Evolutionary conservation across 2,888 invertebrate species (phyloP), one percentile per base, ranked within the genome.

Genomic region (Microctonus brassicae): DNA sequence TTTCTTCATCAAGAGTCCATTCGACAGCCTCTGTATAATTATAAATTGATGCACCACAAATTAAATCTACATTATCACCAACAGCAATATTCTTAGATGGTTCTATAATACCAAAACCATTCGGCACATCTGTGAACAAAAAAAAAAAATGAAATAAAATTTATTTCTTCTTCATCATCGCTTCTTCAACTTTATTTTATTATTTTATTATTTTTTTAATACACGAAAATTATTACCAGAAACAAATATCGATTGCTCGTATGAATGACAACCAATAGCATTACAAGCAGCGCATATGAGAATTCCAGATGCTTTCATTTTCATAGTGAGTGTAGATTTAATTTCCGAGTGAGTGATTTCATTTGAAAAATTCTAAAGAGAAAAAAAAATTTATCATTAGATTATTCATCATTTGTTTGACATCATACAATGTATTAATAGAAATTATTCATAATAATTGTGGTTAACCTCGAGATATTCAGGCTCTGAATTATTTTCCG

Each of bases 11-110:
- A 47, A 81, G 7, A 47, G 6, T 86, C 93, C 93, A 93, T 17
- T 83, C 77, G 1, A 92, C 82, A 11, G 88, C 79, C 2, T 87
- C 82, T 0, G 89, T 88, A 73, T 86, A 88, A 75, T 88, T 86
- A 64, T 88, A 88, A 20, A 89, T 87, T 0, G 91, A 89, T 0
- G 90, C 91, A 2, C 90, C 91, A 82, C 94, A 94, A 5, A 86
- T 89, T 6, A 93, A 77, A 17, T 83, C 86, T 0, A 92, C 80
- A 68, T 89, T 80, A 75, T 93, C 92, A 0, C 90, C 91, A 34
- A 88, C 87, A 0, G 91, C 90, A 1, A 90, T 55, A 74, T 76
- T 58, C 74, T 72, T 20, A 75, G 76, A 69, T 20, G 81, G 79
- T 5, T 73, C 76, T 42, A 89, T 87, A 20, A 89, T 83, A 53